Evolutionary conservation across 2,888 invertebrate species (phyloP).

Genomic region (Podabrus alpinus): DNA sequence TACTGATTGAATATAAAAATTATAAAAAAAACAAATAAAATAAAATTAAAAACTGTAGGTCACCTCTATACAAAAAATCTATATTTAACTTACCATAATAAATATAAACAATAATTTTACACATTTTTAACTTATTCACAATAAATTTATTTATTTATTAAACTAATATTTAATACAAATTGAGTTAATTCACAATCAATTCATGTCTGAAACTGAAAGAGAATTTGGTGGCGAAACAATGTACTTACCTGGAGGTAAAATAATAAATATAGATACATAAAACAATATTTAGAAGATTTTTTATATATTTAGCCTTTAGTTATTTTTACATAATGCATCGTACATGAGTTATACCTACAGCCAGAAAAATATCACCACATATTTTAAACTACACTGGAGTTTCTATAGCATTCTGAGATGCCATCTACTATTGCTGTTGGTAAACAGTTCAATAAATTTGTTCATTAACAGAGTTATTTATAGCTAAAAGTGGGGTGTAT

Average conservation of each 20-base stretch:
- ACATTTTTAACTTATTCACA: background rate
- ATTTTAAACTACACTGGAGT: conserved; percentile 58
- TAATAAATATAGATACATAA: background rate
- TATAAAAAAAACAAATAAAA: background rate
- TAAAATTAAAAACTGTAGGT: background rate
- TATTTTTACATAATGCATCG: conserved; percentile 57
- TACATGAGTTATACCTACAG: conserved; percentile 58
- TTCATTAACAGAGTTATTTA: conserved; percentile 45
- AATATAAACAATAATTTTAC: background rate
- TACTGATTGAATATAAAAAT: conserved; percentile 1
- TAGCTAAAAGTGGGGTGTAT: conserved; percentile 51
- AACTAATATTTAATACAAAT: conserved; percentile 4
- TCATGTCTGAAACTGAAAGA: conserved; percentile 26
- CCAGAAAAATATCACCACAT: conserved; percentile 59
- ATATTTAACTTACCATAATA: background rate
- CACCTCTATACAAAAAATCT: background rate
- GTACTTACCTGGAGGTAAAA: background rate
- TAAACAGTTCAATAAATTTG: conserved; percentile 30
- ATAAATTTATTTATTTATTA: background rate
- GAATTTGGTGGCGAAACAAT: background rate
- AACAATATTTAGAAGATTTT: conserved; percentile 47
- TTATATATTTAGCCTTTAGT: conserved; percentile 57
- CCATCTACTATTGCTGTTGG: conserved; percentile 40
- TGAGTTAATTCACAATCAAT: conserved; percentile 11
- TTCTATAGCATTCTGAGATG: conserved; percentile 51